Evolutionary conservation across 1,140 invertebrate genomes (phyloP).

Genomic region (Helicoverpa armigera): DNA sequence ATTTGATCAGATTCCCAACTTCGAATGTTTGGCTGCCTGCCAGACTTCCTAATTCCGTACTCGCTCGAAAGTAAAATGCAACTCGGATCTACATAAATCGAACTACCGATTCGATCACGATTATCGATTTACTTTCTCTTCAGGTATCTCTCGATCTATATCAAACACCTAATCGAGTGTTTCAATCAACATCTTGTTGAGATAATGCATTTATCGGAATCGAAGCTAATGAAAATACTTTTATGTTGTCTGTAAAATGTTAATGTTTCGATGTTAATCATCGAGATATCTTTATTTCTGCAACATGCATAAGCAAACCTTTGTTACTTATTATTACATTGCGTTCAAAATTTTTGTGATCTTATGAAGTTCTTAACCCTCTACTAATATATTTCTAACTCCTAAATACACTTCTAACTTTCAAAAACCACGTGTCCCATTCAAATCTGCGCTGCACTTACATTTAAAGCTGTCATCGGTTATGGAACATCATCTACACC

Average conservation of each 20-base stretch:
- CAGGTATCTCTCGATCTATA: slow-evolving; percentile 52
- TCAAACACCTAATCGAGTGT: slow-evolving; percentile 49
- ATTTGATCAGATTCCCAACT: slow-evolving; percentile 12
- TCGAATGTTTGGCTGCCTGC: slow-evolving; percentile 1
- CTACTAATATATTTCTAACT: neutral
- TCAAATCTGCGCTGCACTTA: neutral
- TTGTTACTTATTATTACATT: too few relatives aligned
- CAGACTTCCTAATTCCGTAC: slow-evolving; percentile 18
- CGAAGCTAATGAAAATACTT: neutral
- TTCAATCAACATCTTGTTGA: slow-evolving; percentile 48
- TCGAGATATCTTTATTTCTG: too few relatives aligned
- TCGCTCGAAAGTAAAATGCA: slow-evolving; percentile 27
- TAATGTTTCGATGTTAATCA: too few relatives aligned
- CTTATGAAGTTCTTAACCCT: too few relatives aligned
- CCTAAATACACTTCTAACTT: neutral
- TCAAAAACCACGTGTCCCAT: neutral
- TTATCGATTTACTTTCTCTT: slow-evolving; percentile 62
- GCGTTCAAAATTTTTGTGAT: too few relatives aligned
- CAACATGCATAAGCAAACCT: too few relatives aligned
- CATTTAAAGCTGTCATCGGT: neutral
- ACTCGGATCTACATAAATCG: slow-evolving; percentile 28
- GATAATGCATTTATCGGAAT: slow-evolving; percentile 11
- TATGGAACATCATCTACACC: slow-evolving; percentile 22
- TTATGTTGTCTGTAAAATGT: neutral
- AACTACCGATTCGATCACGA: slow-evolving; percentile 49